Base-by-base conservation (phyloP, 2,888 invertebrate genomes). In the Brenthis hecate region DNA sequence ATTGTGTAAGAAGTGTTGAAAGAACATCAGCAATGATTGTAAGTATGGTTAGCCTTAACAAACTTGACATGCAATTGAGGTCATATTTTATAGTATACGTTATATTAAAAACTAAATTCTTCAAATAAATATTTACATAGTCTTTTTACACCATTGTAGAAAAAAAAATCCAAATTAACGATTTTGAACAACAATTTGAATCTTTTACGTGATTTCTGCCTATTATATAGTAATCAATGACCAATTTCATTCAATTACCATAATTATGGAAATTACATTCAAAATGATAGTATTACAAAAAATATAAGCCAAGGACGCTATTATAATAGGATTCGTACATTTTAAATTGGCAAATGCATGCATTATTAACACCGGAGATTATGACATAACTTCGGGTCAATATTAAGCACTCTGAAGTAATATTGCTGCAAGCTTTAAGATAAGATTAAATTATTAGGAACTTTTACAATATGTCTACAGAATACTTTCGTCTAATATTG, bases 21-120 rank as follows among this genome's bases (percentile, higher is more conserved):
- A 81, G 81, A 84, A 74, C 81, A 76, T 79, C 80, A 87, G 85
- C 77, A 79, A 91, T 91, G 89, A 87, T 81, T 82, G 90, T 91
- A 74, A 90, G 90, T 89, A 75, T 64, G 63, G 56, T 16, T 65
- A 19, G 23, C 19, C 5, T 13, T 51, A n/a, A 23, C n/a, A 5
- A 47, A 3, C 51, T 61, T 6, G 36, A 51, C 50, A 36, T 28
- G 13, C 48, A 48, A 43, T 43, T 43, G 11, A 43, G 11, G 2
- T 43, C 1, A 43, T 36, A 36, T 36, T 36, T 36, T 8, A 6
- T 36, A 36, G 6, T 5, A 6, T 36, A 36, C 6, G 36, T 36
- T 36, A 36, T 36, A 36, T 36, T 36, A 8, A 36, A 36, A 36
- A 11, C 36, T 43, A 43, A 11, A 43, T 43, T 8, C 36, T 43